Base-by-base conservation (phyloP, 2,113 vertebrate genomes). In the Callionymus lyra region DNA sequence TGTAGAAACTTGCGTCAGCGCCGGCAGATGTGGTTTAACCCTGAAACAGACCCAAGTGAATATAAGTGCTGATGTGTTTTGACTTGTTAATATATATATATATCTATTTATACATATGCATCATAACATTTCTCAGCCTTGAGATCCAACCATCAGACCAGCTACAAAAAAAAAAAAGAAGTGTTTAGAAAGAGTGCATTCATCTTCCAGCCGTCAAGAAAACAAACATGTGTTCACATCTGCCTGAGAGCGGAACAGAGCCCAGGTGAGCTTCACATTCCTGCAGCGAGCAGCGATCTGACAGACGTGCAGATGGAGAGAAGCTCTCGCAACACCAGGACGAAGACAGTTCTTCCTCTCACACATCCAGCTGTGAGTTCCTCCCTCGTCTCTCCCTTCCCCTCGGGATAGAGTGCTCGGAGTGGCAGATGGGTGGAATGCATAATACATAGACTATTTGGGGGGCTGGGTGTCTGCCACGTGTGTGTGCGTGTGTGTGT, bases 381-480 rank as follows among this genome's bases (percentile, higher is more conserved):
- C 62, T 65, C 55, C 51, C 56, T 56, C 53, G 58, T 57, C 56
- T 59, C 44, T 72, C 67, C 53, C 62, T 58, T 40, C 61, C 78
- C 70, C 72, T 40, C 70, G 82, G 74, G 82, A 83, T 71, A 65
- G 47, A 78, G 69, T 48, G 76, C 69, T 81, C 70, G 76, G 74
- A 67, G 68, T 70, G 69, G 77, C 83, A 86, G 85, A 86, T 86
- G 84, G 83, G 81, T 78, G 78, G 82, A 83, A 87, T 87, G 82
- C 80, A 84, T 87, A 80, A 86, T 87, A 81, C 77, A 86, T 83
- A 56, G 73, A 74, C 54, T 65, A 55, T 65, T 72, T 68, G 57
- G 72, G 57, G 66, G 70, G 77, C 53, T 65, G 64, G 65, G 55
- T 44, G 54, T 10, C 38, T 50, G 43, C 16, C 41, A 34, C 37